A percentile compares a stretch with the other conserved stretches of the same genome.
Conservation (phyloP, 2,797 vertebrate genomes). For the Halcyon smyrnensis region DNA sequence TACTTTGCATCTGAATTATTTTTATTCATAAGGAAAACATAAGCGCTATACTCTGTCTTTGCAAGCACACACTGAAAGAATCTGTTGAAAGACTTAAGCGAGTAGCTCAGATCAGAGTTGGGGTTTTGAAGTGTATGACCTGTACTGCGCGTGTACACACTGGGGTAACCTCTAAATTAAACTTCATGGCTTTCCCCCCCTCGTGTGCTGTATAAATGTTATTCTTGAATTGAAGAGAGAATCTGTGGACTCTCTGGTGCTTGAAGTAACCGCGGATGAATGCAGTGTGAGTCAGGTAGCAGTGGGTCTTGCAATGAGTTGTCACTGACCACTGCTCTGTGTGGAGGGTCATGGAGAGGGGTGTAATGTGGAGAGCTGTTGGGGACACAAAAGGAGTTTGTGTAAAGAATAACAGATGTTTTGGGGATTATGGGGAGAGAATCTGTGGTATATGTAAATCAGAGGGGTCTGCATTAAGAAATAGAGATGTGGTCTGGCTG, state of each 20-base stretch:
- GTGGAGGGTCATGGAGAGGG: not conserved
- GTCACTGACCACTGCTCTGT: not conserved
- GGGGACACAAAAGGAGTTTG: not conserved
- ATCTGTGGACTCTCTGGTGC: not conserved
- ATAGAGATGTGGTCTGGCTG: not conserved
- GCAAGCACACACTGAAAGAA: not conserved
- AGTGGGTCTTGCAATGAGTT: fast-evolving
- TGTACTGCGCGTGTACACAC: fast-evolving
- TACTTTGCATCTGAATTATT: not conserved
- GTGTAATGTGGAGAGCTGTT: not conserved
- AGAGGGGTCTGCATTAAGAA: not conserved
- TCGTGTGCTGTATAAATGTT: not conserved
- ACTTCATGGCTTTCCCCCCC: fast-evolving
- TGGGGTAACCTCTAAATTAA: not conserved
- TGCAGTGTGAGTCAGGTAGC: not conserved
- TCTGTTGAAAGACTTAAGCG: not conserved
- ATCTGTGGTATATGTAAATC: not conserved
- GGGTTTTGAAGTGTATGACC: not conserved
- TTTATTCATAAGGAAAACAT: not conserved
- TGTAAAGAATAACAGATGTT: not conserved
- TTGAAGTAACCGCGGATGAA: not conserved
- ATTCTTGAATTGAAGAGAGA: not conserved
- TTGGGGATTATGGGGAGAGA: not conserved
- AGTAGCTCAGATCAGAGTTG: not conserved
- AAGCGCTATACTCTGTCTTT: not conserved